Evolutionary conservation across 2,888 invertebrate genomes (phyloP), one percentile per base, ranked within the genome.

Genomic region (Rhimphoctona megacephalus): DNA sequence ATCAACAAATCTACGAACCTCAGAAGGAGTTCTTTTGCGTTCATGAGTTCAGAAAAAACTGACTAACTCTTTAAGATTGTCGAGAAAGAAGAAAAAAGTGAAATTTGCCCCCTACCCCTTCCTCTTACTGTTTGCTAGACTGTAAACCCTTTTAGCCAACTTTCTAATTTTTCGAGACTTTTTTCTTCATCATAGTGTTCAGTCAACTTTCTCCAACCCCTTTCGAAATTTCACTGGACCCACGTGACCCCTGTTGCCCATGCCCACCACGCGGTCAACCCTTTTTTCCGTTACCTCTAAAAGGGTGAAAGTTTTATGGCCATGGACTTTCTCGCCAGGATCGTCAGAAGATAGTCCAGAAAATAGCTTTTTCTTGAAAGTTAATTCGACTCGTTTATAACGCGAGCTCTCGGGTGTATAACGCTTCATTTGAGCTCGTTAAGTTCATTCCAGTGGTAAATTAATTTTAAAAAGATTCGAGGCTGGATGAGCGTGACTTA

Each of bases 81-180:
- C 33, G 70, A 36, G n/a, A 49, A 83, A 74, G 39, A 77, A 73
- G 70, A 79, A 86, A 90, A 92, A 92, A 92, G 92, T 91, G 91
- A 93, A 93, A 93, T 90, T 88, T 85, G 89, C 36, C 88, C 91
- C 92, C 90, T 91, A 90, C 92, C 89, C 87, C 86, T 72, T 67
- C 33, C 54, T 6, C 19, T 57, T 39, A 9, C 54, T 9, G 36
- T 52, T 54, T 30, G 43, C 54, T 5, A 14, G 61, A 82, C 66
- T 79, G 72, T 77, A 85, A 91, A 91, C 89, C 89, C 90, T 89
- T 90, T 89, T 89, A 85, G 61, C 73, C 43, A 83, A 82, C 92
- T 93, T 92, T 93, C 93, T 88, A 93, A 91, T 90, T 90, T 91
- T 89, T 88, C 81, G 88, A 86, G 70, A 74, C 88, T 52, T 77